These are phyloP conservation scores for Psix sp. DNA, from an alignment of 1,140 invertebrate species.

Conservation along the genomic window DNA sequence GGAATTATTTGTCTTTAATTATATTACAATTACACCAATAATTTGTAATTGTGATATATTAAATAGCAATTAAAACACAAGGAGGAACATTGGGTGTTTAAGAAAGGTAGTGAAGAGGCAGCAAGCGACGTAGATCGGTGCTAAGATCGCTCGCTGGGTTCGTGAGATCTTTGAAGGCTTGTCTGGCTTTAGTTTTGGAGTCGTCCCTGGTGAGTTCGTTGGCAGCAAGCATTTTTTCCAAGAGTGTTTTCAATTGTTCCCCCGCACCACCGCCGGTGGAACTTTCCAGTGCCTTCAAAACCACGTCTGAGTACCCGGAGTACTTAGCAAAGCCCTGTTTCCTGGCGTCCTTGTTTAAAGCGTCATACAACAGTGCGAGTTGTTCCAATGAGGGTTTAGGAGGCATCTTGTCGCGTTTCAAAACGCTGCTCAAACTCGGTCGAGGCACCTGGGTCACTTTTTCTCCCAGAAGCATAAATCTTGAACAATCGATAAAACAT, in stretches of 20 bases:
- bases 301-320: conserved; percentile 67
- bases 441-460: conserved; percentile 70
- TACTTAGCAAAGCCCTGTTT: conserved; percentile 70
- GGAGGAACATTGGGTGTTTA: conserved; percentile 35
- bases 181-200: conserved; percentile 57
- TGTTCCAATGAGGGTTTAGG: conserved; percentile 63
- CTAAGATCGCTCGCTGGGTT: conserved; percentile 65
- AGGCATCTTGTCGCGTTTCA: conserved; percentile 63
- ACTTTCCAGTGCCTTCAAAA: conserved; percentile 62
- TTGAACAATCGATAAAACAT: no score
- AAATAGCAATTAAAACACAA: no score
- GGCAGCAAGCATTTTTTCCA: conserved; percentile 63
- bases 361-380: conserved; percentile 68
- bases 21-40: no score
- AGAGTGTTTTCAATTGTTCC: conserved; percentile 64
- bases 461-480: conserved; percentile 69
- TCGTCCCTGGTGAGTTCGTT: conserved; percentile 71
- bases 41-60: no score
- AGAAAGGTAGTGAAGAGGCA: conserved; percentile 64
- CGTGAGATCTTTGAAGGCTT: conserved; percentile 57
- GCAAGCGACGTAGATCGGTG: conserved; percentile 64
- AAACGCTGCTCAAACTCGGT: conserved; percentile 66
- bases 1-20: no score
- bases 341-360: conserved; percentile 70
- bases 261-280: conserved; percentile 67